Conservation (phyloP, 2,113 vertebrate species). For the Grantiella picta region DNA sequence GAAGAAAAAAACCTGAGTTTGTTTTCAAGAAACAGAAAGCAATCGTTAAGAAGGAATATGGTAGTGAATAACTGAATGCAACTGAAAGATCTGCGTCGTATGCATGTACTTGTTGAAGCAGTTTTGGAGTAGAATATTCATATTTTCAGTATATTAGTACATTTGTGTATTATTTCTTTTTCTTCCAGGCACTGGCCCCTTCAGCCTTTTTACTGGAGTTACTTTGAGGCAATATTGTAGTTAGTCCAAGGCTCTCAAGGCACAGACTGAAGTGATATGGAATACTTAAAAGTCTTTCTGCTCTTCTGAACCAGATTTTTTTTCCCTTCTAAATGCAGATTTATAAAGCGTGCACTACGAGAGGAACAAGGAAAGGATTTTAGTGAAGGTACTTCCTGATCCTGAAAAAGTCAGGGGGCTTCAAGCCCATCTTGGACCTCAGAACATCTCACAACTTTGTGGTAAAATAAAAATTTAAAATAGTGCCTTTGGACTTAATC, state of each 20-base stretch:
- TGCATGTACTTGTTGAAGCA: neutral
- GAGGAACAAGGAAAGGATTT: conserved; percentile 69
- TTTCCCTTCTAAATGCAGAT: conserved; percentile 74
- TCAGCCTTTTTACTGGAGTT: conserved; percentile 35
- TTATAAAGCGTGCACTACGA: conserved; percentile 67
- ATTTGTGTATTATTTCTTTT: neutral
- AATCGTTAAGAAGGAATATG: neutral
- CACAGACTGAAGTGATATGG: conserved; percentile 28
- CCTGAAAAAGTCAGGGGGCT: conserved; percentile 73
- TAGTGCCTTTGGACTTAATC: conserved; percentile 63
- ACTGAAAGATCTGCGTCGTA: neutral
- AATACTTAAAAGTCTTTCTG: conserved; percentile 53
- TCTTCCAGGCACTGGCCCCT: neutral
- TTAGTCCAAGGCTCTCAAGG: conserved; percentile 26
- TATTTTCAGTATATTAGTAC: neutral
- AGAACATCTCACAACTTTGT: conserved; percentile 69
- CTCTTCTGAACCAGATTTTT: conserved; percentile 66
- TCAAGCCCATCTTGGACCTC: conserved; percentile 73
- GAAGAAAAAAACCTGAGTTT: neutral
- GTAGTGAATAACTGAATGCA: neutral
- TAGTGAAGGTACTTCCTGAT: conserved; percentile 71
- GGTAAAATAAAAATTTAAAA: conserved; percentile 69
- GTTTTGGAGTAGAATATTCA: neutral
- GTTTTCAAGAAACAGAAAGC: neutral
- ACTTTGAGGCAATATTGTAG: neutral